Evolutionary conservation across 2,113 vertebrate genomes (phyloP), one percentile per base, ranked within the genome.

Genomic region (Chunga burmeisteri): DNA sequence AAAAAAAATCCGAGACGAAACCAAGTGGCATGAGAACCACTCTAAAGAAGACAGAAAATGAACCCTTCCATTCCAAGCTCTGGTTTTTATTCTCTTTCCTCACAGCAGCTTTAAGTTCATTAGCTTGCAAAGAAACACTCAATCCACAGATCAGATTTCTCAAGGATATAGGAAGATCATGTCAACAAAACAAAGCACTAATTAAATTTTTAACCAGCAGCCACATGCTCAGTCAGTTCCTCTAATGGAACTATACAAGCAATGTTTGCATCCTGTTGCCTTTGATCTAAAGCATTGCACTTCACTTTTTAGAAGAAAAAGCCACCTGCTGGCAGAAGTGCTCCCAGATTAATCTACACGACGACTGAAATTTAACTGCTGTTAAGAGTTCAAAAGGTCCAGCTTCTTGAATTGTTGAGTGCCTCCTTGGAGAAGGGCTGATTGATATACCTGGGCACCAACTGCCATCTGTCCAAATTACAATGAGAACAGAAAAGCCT

Each of bases 81-180:
- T 85, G 42, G 0, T 68, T 93, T 95, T 95, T 82, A 95, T 96
- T 96, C 66, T 87, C 46, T 94, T 91, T 90, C 49, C 78, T 94
- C 32, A 85, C 70, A 89, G 58, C 74, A 83, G 66, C 46, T 93
- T 92, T 91, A 80, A 90, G 82, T 94, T 96, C 53, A 86, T 94
- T 85, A 97, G 78, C 58, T 90, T 93, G 86, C 58, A 74, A 85
- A 85, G 62, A 86, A 93, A 50, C 47, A 81, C 26, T 86, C 63
- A 81, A 46, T 88, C 74, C 70, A 94, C 81, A 95, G 74, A 95
- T 77, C 58, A 87, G 70, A 91, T 85, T 96, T 95, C 78, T 85
- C 49, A 82, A 73, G 81, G 22, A 62, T 82, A 85, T 75, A 89
- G 61, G 81, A 81, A 68, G 58, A 94, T 75, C 68, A 93, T 20